These are phyloP conservation scores for Nyctalus aviator DNA, from an alignment of 2,797 vertebrate species.

Conservation along the genomic window DNA sequence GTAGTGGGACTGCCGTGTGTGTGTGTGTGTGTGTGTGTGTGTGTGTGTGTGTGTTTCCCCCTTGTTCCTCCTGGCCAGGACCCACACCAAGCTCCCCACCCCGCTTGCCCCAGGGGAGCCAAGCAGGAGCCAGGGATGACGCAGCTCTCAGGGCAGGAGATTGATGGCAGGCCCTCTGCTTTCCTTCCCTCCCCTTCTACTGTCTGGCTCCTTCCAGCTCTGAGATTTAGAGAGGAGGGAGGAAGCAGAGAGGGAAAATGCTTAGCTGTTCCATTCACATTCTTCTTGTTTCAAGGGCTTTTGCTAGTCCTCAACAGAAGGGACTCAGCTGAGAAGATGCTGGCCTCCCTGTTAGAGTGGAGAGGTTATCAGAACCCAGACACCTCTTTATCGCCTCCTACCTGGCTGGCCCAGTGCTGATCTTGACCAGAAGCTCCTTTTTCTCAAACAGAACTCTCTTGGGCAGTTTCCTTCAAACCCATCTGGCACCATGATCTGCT, in stretches of 20 bases:
- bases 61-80: not conserved
- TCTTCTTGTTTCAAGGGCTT: constrained; percentile 66
- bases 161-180: constrained; percentile 55
- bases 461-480: constrained; percentile 17
- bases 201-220: constrained; percentile 80
- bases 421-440: not conserved
- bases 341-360: not conserved
- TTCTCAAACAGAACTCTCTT: not conserved
- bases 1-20: not conserved
- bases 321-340: not conserved
- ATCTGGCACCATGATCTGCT: constrained; percentile 17
- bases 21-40: not conserved
- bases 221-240: constrained; percentile 58
- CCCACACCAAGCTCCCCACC: not conserved
- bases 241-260: constrained; percentile 12
- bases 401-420: not conserved
- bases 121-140: constrained; percentile 68
- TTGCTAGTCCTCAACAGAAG: constrained; percentile 41
- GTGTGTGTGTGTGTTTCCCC: not conserved
- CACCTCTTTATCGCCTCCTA: not conserved
- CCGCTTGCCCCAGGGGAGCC: constrained; percentile 16
- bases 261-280: constrained; percentile 58
- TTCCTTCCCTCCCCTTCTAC: constrained; percentile 57
- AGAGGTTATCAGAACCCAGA: not conserved
- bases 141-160: constrained; percentile 55